These are phyloP conservation scores for Nomada flava DNA, from an alignment of 2,888 invertebrate genomes.

Conservation along the genomic window DNA sequence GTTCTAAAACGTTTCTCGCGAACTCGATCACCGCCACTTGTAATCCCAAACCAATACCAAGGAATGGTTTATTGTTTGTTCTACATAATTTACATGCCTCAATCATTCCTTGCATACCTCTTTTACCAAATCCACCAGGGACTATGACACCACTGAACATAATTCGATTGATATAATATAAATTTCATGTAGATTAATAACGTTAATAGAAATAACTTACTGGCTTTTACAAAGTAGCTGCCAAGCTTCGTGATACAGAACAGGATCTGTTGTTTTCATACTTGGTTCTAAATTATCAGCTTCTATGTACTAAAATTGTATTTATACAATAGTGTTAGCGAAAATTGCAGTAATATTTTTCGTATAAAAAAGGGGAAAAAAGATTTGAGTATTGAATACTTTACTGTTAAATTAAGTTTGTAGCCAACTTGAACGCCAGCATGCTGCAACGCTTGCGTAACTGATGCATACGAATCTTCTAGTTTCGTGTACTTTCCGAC, in stretches of 20 bases:
- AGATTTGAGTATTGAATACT: slow-evolving; percentile 42
- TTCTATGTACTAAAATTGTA: slow-evolving; percentile 90
- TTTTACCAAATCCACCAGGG: slow-evolving; percentile 98
- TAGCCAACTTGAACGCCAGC: slow-evolving; percentile 94
- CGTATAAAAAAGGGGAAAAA: not conserved
- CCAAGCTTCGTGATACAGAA: slow-evolving; percentile 97
- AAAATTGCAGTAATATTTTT: slow-evolving; percentile 14
- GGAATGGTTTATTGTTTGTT: slow-evolving; percentile 93
- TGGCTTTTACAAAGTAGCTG: slow-evolving; percentile 94
- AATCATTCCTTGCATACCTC: slow-evolving; percentile 98
- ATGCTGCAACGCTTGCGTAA: slow-evolving; percentile 97
- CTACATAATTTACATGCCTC: slow-evolving; percentile 97
- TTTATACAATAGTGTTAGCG: slow-evolving; percentile 6
- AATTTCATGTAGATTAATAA: not conserved
- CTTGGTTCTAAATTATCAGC: slow-evolving; percentile 94
- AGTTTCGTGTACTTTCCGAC: slow-evolving; percentile 99
- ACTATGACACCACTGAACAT: slow-evolving; percentile 93
- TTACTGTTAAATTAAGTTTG: slow-evolving; percentile 91
- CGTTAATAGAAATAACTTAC: slow-evolving; percentile 84
- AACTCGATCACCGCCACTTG: slow-evolving; percentile 99
- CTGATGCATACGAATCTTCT: slow-evolving; percentile 98
- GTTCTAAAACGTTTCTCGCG: slow-evolving; percentile 92
- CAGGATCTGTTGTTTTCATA: slow-evolving; percentile 90
- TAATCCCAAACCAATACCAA: slow-evolving; percentile 98
- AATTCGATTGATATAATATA: slow-evolving; percentile 1